Conservation (phyloP, 2,113 vertebrate species). For the Oncorhynchus tshawytscha region DNA sequence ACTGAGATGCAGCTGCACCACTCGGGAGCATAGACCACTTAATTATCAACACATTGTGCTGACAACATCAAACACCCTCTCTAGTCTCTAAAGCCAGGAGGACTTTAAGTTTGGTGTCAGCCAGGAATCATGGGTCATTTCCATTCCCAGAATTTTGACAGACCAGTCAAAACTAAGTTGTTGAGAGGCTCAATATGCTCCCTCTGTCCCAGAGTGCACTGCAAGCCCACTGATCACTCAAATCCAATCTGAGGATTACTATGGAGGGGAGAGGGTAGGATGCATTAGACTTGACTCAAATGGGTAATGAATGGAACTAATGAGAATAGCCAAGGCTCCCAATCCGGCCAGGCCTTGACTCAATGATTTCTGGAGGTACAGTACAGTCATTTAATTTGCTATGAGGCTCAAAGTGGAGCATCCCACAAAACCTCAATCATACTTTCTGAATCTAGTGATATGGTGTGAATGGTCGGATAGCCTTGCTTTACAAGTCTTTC, state of each 20-base stretch:
- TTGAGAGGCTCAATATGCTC: conserved; percentile 48
- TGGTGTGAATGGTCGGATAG: background rate
- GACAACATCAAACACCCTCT: too few relatives aligned
- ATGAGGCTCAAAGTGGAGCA: background rate
- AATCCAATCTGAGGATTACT: conserved; percentile 74
- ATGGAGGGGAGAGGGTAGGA: conserved; percentile 63
- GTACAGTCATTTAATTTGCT: too few relatives aligned
- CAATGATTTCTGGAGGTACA: too few relatives aligned
- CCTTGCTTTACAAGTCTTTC: background rate
- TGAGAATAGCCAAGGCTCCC: conserved; percentile 56
- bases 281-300: conserved; percentile 66
- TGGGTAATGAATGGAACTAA: conserved; percentile 75
- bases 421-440: background rate
- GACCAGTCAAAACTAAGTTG: conserved; percentile 55
- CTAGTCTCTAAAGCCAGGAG: too few relatives aligned
- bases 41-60: too few relatives aligned
- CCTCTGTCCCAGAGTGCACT: conserved; percentile 57
- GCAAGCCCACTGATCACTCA: conserved; percentile 63
- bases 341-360: too few relatives aligned
- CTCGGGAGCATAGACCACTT: too few relatives aligned
- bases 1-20: too few relatives aligned
- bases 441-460: background rate
- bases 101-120: too few relatives aligned
- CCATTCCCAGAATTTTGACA: too few relatives aligned
- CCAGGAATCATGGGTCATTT: too few relatives aligned